Base-by-base conservation (phyloP, 2,113 vertebrate genomes). In the Xenopus borealis region DNA sequence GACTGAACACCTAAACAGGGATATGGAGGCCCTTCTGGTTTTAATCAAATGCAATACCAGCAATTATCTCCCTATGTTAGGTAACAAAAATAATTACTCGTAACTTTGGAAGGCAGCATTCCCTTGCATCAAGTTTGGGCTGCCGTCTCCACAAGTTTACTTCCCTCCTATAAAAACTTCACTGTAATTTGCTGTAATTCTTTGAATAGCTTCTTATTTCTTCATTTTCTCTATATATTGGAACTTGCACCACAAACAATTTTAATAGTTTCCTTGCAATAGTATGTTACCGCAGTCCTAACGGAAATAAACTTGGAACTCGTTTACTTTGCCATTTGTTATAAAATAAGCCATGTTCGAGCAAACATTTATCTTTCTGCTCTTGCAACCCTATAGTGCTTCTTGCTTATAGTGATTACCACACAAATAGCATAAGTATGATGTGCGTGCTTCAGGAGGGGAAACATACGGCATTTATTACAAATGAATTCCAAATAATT, bases 391-490 rank as follows among this genome's bases (percentile, higher is more conserved):
- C 80, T 82, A 78, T 81, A 86, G 75, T 78, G 73, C 80, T 78
- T 73, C 46, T 83, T 59, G 79, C 80, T 46, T 70, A 45, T 62
- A 70, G 61, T 40, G 44, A 86, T 81, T 81, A 78, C 69, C 79
- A 82, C 72, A 84, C 81, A 65, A 83, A 84, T 82, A 78, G 59
- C 71, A 80, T 78, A 78, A 83, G 72, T 68, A 78, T 80, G 81
- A 63, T 44, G 73, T 77, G 79, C 66, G 7, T 79, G 55, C 59
- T 79, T 80, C 72, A 69, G 69, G 80, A 75, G 78, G 81, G 81
- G 81, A 88, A 84, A 90, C 89, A 93, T 88, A 86, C 86, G 85
- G 86, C 80, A 90, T 91, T 89, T 91, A 88, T 92, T 91, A 90
- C 74, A 85, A 85, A 81, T 75, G 79, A 88, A 89, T 89, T 90